Conservation (phyloP, 2,888 invertebrate genomes). For the Tetragnatha montana region DNA sequence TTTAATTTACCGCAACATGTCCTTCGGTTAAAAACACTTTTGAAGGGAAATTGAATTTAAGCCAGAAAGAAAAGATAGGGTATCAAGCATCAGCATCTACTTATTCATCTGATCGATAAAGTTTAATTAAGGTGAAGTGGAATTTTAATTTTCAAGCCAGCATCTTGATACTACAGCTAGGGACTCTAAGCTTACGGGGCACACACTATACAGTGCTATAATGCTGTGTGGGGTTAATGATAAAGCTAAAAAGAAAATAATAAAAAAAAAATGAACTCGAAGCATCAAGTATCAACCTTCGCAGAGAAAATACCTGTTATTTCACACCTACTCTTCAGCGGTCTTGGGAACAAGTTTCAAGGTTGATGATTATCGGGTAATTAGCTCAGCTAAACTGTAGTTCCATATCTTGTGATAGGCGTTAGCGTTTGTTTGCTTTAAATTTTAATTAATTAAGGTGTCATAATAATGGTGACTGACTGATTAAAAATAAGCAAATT, state of each 20-base stretch:
- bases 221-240: no score
- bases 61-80: neutral
- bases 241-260: neutral
- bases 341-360: neutral
- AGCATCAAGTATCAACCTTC: neutral
- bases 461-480: no score
- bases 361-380: neutral
- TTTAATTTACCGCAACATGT: neutral
- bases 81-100: neutral
- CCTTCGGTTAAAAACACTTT: neutral
- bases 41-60: neutral
- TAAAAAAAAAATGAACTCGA: neutral
- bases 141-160: neutral
- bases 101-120: neutral
- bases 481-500: no score
- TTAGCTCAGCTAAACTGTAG: no score
- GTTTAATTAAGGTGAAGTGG: neutral
- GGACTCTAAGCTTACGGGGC: no score
- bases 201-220: no score
- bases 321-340: neutral
- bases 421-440: no score
- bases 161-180: neutral
- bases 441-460: no score
- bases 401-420: no score
- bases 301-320: neutral